phyloP scores from a whole-genome alignment of 2,888 invertebrate genomes.

The Automeris io region DNA sequence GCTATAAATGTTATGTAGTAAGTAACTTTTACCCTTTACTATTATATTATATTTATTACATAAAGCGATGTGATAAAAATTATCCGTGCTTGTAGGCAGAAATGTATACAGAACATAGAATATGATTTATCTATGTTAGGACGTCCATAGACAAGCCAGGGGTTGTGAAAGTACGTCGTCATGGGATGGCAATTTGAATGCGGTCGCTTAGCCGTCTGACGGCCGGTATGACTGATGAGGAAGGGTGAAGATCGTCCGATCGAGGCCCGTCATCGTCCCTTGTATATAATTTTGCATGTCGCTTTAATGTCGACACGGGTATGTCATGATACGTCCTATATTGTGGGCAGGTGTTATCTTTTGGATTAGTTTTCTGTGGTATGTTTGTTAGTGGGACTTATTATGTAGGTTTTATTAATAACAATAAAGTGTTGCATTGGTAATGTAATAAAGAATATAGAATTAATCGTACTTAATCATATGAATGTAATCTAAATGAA shows the following conservation, averaged over 20 bases:
- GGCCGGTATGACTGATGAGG: conserved; percentile 72
- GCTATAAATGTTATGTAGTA: too few relatives aligned
- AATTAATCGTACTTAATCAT: too few relatives aligned
- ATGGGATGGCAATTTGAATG: conserved; percentile 75
- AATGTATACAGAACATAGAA: neutral
- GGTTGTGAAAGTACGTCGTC: conserved; percentile 73
- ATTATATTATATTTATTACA: too few relatives aligned
- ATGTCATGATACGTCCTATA: conserved; percentile 29
- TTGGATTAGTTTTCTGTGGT: conserved; percentile 11
- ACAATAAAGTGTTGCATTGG: neutral
- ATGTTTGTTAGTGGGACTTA: neutral
- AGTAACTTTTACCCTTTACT: too few relatives aligned
- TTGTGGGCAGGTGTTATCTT: conserved; percentile 18
- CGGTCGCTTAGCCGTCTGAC: conserved; percentile 71
- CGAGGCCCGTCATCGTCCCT: conserved; percentile 58
- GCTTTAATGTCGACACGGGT: conserved; percentile 47
- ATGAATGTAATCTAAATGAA: too few relatives aligned
- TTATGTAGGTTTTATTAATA: neutral
- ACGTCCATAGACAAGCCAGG: conserved; percentile 58
- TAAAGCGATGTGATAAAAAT: neutral
- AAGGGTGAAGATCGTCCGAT: conserved; percentile 71
- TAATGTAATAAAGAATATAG: neutral
- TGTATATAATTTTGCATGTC: conserved; percentile 62
- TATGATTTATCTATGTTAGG: conserved; percentile 6
- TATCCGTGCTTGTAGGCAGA: neutral